phyloP scores from a whole-genome alignment of 2,797 vertebrate species.

The Myripristis murdjan region DNA sequence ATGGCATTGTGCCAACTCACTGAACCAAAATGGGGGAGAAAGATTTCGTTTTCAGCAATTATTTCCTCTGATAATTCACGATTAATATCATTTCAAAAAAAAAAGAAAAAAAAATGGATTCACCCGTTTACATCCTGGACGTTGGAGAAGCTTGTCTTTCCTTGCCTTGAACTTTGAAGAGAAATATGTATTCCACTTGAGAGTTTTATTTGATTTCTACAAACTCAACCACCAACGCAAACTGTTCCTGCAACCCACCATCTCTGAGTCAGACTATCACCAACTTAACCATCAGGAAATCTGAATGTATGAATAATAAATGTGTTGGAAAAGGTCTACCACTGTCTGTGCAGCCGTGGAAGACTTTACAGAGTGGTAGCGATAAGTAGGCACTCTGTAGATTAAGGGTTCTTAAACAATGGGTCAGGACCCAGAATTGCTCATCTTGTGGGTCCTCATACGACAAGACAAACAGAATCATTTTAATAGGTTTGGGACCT shows the following conservation, averaged over 20 bases:
- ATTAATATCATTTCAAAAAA: slow-evolving; percentile 1
- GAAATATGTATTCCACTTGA: neutral
- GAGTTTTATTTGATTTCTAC: neutral
- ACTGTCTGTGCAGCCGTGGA: slow-evolving; percentile 13
- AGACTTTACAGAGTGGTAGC: slow-evolving; percentile 18
- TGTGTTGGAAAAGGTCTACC: slow-evolving; percentile 12
- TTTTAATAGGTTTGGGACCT: slow-evolving; percentile 29
- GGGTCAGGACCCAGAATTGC: slow-evolving; percentile 37
- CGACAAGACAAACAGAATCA: slow-evolving; percentile 43
- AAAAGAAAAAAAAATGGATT: slow-evolving; percentile 6
- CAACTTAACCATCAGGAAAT: slow-evolving; percentile 20
- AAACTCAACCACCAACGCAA: slow-evolving; percentile 1
- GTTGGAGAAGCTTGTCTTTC: neutral
- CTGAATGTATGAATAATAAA: slow-evolving; percentile 36
- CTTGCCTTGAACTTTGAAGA: neutral
- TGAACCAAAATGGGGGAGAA: neutral
- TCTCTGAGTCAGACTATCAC: neutral
- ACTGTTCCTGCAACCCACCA: neutral
- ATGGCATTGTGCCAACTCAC: neutral
- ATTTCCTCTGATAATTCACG: neutral
- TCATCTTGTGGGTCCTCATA: slow-evolving; percentile 28
- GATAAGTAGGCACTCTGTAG: slow-evolving; percentile 48
- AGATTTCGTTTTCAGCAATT: neutral
- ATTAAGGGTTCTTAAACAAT: slow-evolving; percentile 53
- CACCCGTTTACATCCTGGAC: neutral